These are phyloP conservation scores for Agrotis exclamationis DNA, from an alignment of 2,888 invertebrate genomes.

Conservation along the genomic window DNA sequence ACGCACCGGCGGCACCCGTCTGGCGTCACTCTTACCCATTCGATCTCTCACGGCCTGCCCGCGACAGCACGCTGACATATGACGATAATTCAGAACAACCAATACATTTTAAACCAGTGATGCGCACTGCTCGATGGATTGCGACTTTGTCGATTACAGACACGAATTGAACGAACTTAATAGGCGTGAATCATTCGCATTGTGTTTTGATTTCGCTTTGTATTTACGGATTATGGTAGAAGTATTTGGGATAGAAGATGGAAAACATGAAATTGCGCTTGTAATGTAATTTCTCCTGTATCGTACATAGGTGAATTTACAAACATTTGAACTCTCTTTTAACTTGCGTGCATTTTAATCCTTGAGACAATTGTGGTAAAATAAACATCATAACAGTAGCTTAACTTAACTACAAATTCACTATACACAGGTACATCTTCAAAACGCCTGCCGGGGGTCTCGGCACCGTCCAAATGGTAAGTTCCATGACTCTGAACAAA, in stretches of 20 bases:
- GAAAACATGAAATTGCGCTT: neutral
- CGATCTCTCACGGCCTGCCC: constrained; percentile 70
- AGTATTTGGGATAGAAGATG: neutral
- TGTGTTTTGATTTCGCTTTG: constrained; percentile 64
- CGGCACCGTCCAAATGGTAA: too few relatives aligned
- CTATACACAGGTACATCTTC: too few relatives aligned
- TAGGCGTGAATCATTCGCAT: constrained; percentile 79
- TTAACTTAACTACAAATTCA: too few relatives aligned
- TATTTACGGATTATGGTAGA: constrained; percentile 40
- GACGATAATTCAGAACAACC: constrained; percentile 77
- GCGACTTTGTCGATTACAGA: constrained; percentile 84
- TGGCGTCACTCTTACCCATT: constrained; percentile 40
- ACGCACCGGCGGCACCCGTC: neutral
- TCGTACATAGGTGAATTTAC: too few relatives aligned
- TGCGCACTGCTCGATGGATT: constrained; percentile 76
- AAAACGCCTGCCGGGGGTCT: too few relatives aligned
- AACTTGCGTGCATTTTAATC: too few relatives aligned
- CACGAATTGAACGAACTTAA: constrained; percentile 77
- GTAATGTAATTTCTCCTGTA: too few relatives aligned
- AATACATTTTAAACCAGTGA: constrained; percentile 83
- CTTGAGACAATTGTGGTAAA: too few relatives aligned
- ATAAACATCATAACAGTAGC: too few relatives aligned
- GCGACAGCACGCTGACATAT: constrained; percentile 76
- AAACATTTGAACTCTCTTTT: too few relatives aligned
- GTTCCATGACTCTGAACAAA: too few relatives aligned